Conservation (phyloP, 2,888 invertebrate species). For the Erpobdella octoculata region DNA sequence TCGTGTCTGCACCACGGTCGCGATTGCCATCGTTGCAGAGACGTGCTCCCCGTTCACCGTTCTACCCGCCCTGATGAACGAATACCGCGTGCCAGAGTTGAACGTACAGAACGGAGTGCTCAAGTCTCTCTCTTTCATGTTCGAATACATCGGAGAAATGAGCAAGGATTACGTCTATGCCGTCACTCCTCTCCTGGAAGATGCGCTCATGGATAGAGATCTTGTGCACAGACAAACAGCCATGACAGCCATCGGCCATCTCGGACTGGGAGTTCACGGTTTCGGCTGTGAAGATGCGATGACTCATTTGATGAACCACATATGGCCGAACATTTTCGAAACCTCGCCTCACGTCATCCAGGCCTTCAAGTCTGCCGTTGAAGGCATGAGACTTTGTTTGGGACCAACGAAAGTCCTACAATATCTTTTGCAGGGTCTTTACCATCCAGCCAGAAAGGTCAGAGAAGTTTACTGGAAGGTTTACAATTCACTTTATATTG, state of each 20-base stretch:
- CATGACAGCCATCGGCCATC: conserved; percentile 96
- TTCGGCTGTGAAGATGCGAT: conserved; percentile 98
- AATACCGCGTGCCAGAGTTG: conserved; percentile 92
- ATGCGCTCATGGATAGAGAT: conserved; percentile 97
- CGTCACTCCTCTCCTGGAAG: conserved; percentile 90
- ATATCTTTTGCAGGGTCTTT: conserved; percentile 69
- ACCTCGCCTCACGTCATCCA: conserved; percentile 98
- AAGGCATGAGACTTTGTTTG: conserved; percentile 88
- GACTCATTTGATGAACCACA: conserved; percentile 89
- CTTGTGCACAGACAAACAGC: conserved; percentile 96
- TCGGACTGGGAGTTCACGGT: conserved; percentile 94
- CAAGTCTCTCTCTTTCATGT: conserved; percentile 92
- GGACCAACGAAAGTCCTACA: conserved; percentile 93
- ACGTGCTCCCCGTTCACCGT: conserved; percentile 99
- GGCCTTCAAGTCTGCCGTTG: conserved; percentile 97
- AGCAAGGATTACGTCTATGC: conserved; percentile 99
- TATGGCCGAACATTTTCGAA: conserved; percentile 99
- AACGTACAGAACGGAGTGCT: conserved; percentile 98
- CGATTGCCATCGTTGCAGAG: conserved; percentile 98
- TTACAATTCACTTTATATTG: conserved; percentile 96
- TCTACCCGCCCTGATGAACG: conserved; percentile 90
- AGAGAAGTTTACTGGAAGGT: conserved; percentile 99
- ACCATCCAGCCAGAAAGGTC: conserved; percentile 97
- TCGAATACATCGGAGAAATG: conserved; percentile 99
- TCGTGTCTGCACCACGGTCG: conserved; percentile 97